Evolutionary conservation across 2,797 vertebrate species (phyloP).

Genomic region (Euphonia xanthogaster): DNA sequence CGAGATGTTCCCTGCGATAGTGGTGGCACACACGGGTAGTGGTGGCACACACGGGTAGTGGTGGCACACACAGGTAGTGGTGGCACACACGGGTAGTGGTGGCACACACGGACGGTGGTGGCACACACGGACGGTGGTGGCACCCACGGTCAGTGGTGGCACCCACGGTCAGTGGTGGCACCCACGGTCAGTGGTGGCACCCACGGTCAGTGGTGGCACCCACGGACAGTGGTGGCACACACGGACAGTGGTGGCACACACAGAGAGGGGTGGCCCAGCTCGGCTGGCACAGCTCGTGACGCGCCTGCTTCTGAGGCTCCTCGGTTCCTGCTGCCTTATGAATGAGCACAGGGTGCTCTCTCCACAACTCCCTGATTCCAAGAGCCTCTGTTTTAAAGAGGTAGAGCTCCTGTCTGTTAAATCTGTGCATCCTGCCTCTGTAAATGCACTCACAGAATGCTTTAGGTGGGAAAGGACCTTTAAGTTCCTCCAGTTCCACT

Average conservation of each 20-base stretch:
- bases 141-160: no score
- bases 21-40: no score
- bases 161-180: no score
- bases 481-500: accelerated
- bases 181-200: no score
- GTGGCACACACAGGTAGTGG: no score
- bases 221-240: not conserved
- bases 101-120: no score
- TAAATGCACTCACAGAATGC: accelerated
- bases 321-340: not conserved
- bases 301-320: not conserved
- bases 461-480: not conserved
- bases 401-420: not conserved
- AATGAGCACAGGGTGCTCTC: not conserved
- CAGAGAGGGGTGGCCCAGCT: not conserved
- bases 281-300: not conserved
- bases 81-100: no score
- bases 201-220: no score
- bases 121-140: no score
- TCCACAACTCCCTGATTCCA: not conserved
- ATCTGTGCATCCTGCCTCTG: not conserved
- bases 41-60: no score
- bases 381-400: not conserved
- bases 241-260: not conserved
- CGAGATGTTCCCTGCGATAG: conserved; percentile 18